Evolutionary conservation across 2,113 vertebrate species (phyloP).

Genomic region (Delphinus delphis): DNA sequence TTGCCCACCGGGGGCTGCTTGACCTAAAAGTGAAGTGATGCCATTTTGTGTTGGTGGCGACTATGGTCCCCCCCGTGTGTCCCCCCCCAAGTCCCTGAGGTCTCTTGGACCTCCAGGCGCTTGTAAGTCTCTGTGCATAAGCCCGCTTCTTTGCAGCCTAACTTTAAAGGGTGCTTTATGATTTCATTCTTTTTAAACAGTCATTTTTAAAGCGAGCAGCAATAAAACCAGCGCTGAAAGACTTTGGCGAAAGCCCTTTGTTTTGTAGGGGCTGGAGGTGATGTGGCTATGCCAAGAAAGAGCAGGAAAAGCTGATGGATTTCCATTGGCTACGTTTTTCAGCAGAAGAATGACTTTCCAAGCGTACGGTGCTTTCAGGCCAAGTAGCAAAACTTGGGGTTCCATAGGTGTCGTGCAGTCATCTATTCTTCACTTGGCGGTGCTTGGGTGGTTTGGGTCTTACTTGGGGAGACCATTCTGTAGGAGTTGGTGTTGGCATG

Average conservation of each 20-base stretch:
- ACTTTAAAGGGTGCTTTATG: not conserved
- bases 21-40: not conserved
- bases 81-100: fast-evolving
- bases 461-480: not conserved
- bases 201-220: conserved; percentile 1
- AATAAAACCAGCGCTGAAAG: not conserved
- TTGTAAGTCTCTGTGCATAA: not conserved
- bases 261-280: not conserved
- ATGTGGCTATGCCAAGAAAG: not conserved
- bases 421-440: not conserved
- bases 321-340: not conserved
- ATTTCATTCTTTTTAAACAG: not conserved
- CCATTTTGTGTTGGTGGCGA: not conserved
- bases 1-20: not conserved
- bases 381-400: not conserved
- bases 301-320: not conserved
- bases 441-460: not conserved
- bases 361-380: not conserved
- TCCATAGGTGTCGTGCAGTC: fast-evolving
- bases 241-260: not conserved
- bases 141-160: not conserved
- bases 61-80: not conserved
- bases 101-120: not conserved
- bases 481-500: not conserved
- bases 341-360: not conserved